These are phyloP conservation scores for Ormyrus labotus DNA, from an alignment of 2,888 invertebrate species.

Conservation along the genomic window DNA sequence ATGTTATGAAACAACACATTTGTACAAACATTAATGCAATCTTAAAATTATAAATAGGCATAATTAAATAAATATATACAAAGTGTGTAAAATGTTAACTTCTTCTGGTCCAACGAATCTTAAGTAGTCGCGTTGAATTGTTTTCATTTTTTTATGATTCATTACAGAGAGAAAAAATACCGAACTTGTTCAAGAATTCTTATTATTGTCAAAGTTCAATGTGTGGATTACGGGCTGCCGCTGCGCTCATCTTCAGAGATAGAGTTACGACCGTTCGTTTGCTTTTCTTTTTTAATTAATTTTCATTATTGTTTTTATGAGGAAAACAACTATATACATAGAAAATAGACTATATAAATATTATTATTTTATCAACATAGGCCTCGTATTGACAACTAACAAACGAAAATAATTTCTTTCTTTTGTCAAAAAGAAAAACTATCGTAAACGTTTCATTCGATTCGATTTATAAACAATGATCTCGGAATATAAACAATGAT, in stretches of 20 bases:
- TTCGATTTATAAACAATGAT: slow-evolving; percentile 41
- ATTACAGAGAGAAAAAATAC: slow-evolving; percentile 44
- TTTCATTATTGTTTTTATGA: slow-evolving; percentile 30
- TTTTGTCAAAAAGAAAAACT: slow-evolving; percentile 21
- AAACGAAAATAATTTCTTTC: slow-evolving; percentile 35
- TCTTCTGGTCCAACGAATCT: slow-evolving; percentile 67
- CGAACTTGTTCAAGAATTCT: slow-evolving; percentile 45
- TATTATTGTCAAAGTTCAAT: slow-evolving; percentile 54
- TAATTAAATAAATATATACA: slow-evolving; percentile 63
- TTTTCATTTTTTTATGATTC: slow-evolving; percentile 28
- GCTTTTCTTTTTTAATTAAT: slow-evolving; percentile 41
- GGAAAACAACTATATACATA: slow-evolving; percentile 56
- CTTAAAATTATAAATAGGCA: slow-evolving; percentile 63
- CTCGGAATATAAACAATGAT: slow-evolving; percentile 26
- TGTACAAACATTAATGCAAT: slow-evolving; percentile 67
- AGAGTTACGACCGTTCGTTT: slow-evolving; percentile 31
- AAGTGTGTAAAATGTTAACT: slow-evolving; percentile 59
- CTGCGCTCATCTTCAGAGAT: slow-evolving; percentile 38
- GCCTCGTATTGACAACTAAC: slow-evolving; percentile 39
- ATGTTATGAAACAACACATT: slow-evolving; percentile 66
- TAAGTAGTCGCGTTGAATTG: slow-evolving; percentile 63
- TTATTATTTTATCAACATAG: slow-evolving; percentile 49
- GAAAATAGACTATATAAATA: slow-evolving; percentile 62
- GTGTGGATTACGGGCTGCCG: slow-evolving; percentile 37
- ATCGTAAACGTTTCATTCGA: slow-evolving; percentile 38